Evolutionary conservation across 92 coral and sea anemone genomes (phyloP), one percentile per base, ranked within the genome.

Genomic region (Heliopora coerulea): DNA sequence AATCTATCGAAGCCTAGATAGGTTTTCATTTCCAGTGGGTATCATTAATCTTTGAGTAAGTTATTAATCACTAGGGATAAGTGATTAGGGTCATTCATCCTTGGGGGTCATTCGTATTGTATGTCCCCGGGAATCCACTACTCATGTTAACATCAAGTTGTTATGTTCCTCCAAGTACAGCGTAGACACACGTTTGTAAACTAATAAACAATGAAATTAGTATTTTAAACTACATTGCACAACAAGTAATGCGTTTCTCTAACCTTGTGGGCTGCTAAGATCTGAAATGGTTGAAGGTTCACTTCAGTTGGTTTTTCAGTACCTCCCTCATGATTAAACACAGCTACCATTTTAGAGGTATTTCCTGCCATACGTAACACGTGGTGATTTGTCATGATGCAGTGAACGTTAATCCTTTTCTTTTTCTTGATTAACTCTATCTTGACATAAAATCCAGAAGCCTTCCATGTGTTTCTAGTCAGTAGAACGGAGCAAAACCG

Each of bases 361-460:
- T 70, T 34, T 33, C 54, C 44, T 18, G 17, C 35, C 63, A 12
- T 29, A 6, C 35, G 63, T 30, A 70, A 54, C 17, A 70, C 77
- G 54, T 70, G 77, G 21, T 31, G 35, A 44, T 50, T 70, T 52
- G 77, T 70, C 44, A 70, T 70, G 77, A 70, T 50, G 17, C 77
- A 70, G 58, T 70, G 52, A 28, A 50, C 46, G 28, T 68, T 41
- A 20, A 8, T 8, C 10, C 14, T 25, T 4, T 59, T 59, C 8
- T 19, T 26, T 14, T 54, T 17, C 17, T n/a, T 34, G 9, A 17
- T 70, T 6, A 70, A 13, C 31, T 52, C 35, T 31, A 70, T 25
- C 14, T 52, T 52, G 18, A 54, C 49, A 32, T 70, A 70, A 14
- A 70, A 70, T 52, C 77, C 77, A 52, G 77, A 12, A 29, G 63